A percentile compares a stretch with the other conserved stretches of the same genome.
Evolutionary conservation across 2,797 vertebrate genomes (phyloP).

Genomic region (Pyrrhura leucotis): DNA sequence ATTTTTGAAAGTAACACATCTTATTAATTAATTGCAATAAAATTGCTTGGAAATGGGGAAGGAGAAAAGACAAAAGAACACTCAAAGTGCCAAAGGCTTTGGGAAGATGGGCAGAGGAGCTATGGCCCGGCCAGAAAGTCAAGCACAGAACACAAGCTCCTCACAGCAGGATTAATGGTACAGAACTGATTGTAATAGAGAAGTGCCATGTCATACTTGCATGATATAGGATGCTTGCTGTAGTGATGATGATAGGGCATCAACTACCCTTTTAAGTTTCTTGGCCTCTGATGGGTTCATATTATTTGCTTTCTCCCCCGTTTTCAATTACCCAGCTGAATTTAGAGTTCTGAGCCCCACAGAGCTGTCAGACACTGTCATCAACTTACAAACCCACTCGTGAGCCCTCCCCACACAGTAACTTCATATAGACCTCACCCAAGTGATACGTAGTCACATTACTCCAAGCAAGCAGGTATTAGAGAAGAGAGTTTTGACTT

Average conservation of each 20-base stretch:
- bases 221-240: background rate
- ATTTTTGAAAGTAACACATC: background rate
- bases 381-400: background rate
- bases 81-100: background rate
- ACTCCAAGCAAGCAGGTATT: background rate
- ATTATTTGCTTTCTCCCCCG: background rate
- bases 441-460: background rate
- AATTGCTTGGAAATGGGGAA: background rate
- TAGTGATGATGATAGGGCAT: background rate
- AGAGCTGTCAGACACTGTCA: fast-evolving
- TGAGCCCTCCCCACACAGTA: background rate
- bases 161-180: background rate
- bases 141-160: background rate
- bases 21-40: background rate
- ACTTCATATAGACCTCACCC: background rate
- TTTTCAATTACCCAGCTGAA: background rate
- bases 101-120: background rate
- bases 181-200: background rate
- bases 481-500: background rate
- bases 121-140: background rate
- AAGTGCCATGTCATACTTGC: background rate
- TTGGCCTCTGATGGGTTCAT: background rate
- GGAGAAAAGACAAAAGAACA: background rate
- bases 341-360: background rate
- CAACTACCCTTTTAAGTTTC: background rate